Evolutionary conservation across 2,888 invertebrate species (phyloP), one percentile per base, ranked within the genome.

Genomic region (Caenorhabditis angaria): DNA sequence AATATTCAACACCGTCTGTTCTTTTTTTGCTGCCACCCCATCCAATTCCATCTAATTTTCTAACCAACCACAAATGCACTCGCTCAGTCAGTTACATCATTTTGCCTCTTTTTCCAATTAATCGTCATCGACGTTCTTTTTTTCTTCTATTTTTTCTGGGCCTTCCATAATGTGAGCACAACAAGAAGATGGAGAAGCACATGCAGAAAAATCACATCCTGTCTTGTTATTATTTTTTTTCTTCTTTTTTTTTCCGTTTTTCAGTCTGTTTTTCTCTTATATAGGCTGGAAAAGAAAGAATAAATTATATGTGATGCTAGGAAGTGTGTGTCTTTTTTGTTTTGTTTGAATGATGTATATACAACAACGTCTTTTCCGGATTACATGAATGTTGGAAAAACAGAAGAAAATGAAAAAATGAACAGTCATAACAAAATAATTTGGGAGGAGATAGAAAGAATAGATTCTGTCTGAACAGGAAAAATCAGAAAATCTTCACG

Each of bases 1-100:
- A 41, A 41, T 41, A 41, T 41, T 41, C 41, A 41, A 41, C 41
- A 41, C 41, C 41, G 41, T 41, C 41, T 41, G 41, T 41, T 41
- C 41, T 5, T 41, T 41, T 32, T 32, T 41, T 41, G n/a, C n/a
- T n/a, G n/a, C n/a, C n/a, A n/a, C n/a, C n/a, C n/a, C n/a, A n/a
- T n/a, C n/a, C n/a, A n/a, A n/a, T n/a, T 18, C 18, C 41, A 41
- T 41, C 41, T 41, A 41, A 41, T 41, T 41, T 41, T 41, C 41
- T 41, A 41, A 41, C 41, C 41, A 41, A 41, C 41, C 41, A 41
- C 41, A 41, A 18, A 41, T 41, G 41, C 41, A 41, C 41, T 41
- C 41, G 2, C 5, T 41, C 41, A 32, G 32, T 10, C 32, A 41
- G 41, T 41, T 18, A 41, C 41, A 41, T 41, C 41, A 41, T 41